Evolutionary conservation across 2,113 vertebrate genomes (phyloP), one percentile per base, ranked within the genome.

Genomic region (Cryptomyrus ogoouensis): DNA sequence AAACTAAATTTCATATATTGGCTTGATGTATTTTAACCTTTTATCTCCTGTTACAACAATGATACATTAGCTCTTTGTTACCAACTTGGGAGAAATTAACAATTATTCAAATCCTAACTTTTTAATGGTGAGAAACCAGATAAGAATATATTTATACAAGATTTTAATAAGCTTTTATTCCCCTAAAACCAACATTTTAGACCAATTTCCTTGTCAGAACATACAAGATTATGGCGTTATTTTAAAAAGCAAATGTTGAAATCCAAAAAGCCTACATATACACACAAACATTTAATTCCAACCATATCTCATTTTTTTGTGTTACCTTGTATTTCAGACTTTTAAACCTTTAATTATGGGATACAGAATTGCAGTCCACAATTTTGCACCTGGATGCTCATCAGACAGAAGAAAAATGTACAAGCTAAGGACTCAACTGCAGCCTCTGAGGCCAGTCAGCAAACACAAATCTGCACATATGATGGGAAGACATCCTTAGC

Each of bases 201-300:
- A 87, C 83, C 5, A n/a, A 53, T 87, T 21, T 46, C 24, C 44
- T 42, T 84, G 19, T 84, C 42, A 84, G 9, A 84, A 84, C 21
- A 84, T 84, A 83, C 19, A 83, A 35, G 13, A 84, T 47, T 46
- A 83, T 24, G 39, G 44, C 3, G 2, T 19, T 47, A 84, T 47
- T 84, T 47, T 42, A 80, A 80, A 80, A 42, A 80, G n/a, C 74
- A 80, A 80, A 80, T 80, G 35, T 80, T 80, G 74, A 80, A 42
- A 80, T 80, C 74, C 31, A 80, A 8, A 35, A 80, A 80, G 74
- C 35, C 35, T 42, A 80, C 74, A 80, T 80, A 17, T 80, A 80
- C 35, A 19, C 74, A 6, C 15, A 74, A 39, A 74, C 31, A 80
- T 77, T 77, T 39, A 8, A 80, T 74, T 74, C 70, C 27, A 74